Base-by-base conservation (phyloP, 2,113 vertebrate species). In the Hippocampus abdominalis region DNA sequence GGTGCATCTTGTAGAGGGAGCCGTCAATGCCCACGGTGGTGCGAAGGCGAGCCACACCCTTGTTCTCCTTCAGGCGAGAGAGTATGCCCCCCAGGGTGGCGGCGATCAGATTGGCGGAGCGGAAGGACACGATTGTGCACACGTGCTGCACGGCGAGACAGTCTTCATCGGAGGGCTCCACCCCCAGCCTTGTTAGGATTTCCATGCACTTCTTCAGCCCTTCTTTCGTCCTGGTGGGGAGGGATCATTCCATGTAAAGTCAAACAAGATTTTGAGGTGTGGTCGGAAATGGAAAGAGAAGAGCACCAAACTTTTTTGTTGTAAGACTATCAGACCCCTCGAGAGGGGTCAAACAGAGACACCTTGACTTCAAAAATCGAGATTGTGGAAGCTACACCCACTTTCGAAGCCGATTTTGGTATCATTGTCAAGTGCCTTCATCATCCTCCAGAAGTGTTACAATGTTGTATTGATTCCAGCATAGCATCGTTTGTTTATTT, bases 1-100 rank as follows among this genome's bases (percentile, higher is more conserved):
- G 97, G 66, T 99, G 97, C 91, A 94, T 98, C 92, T 99, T 99
- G 94, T 99, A 99, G 79, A 99, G 94, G 9, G 97, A 98, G 0
- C 97, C 97, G 0, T 99, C 97, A 0, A 99, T 95, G 29, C 96
- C 97, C 71, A 99, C 95, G 0, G 97, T 99, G 80, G 95, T 96
- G n/a, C 96, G 94, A 49, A 98, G 94, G 68, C 97, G 94, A 3
- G 90, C 91, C 0, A 92, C 87, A 15, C 94, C 93, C 84, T 95
- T 99, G 91, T 97, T 98, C 5, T 98, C 95, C 2, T 95, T 93
- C 4, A 99, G 93, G 42, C 96, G 94, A 32, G 78, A 86, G 51
- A 99, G 89, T 86, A 99, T 95, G 46, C 90, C 96, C 0, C 95
- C 95, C 83, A 99, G 85, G 0, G 95, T 92, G 8, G 95, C 82